phyloP scores from a whole-genome alignment of 2,797 vertebrate genomes.

The Monodelphis domestica region DNA sequence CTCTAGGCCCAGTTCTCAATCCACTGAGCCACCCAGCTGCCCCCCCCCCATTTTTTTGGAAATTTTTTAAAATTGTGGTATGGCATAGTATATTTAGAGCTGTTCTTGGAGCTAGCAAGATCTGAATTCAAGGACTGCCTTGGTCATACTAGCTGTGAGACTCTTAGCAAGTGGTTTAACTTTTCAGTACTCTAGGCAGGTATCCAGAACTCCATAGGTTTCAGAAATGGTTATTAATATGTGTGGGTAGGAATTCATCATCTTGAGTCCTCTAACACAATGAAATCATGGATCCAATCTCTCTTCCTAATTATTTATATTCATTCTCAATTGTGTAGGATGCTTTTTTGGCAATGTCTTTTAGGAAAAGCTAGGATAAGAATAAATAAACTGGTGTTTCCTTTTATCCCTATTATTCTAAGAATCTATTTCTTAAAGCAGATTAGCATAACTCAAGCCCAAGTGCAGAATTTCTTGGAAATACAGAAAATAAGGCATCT shows the following conservation, averaged over 20 bases:
- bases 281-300: background rate
- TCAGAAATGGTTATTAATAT: background rate
- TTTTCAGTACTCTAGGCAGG: background rate
- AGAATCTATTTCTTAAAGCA: slow-evolving; percentile 6
- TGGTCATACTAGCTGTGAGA: background rate
- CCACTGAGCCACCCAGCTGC: no score
- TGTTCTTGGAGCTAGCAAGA: background rate
- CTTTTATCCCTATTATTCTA: background rate
- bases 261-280: slow-evolving; percentile 9
- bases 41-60: no score
- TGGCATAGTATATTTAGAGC: background rate
- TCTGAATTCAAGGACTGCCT: background rate
- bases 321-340: slow-evolving; percentile 23
- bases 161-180: background rate
- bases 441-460: background rate
- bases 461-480: slow-evolving; percentile 31
- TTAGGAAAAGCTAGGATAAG: slow-evolving; percentile 30
- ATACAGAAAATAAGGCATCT: slow-evolving; percentile 2
- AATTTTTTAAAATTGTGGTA: background rate
- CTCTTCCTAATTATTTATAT: background rate
- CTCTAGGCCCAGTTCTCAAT: no score
- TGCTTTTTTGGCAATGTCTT: background rate
- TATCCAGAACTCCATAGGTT: background rate
- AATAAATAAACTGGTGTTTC: slow-evolving; percentile 4
- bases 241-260: background rate